Conservation (phyloP, 2,888 invertebrate species). For the Balanococcus diminutus region DNA sequence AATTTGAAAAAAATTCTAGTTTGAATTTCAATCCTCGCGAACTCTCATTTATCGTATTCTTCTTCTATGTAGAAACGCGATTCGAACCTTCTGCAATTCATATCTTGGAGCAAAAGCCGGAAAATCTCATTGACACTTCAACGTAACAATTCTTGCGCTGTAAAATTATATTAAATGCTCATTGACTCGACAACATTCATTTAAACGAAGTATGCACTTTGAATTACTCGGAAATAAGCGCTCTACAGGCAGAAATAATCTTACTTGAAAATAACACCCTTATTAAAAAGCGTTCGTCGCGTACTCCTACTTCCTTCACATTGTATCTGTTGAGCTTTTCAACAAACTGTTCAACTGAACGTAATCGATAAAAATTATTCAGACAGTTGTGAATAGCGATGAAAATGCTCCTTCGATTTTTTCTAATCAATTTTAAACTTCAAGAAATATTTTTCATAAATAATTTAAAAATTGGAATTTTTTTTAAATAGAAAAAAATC, state of each 20-base stretch:
- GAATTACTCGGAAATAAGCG: conserved; percentile 2
- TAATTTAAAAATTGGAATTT: no score
- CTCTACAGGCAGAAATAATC: neutral
- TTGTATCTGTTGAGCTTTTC: neutral
- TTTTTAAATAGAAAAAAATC: no score
- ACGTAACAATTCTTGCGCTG: neutral
- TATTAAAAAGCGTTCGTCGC: neutral
- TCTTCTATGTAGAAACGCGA: neutral
- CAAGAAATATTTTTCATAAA: no score
- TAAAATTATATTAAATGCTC: conserved; percentile 7
- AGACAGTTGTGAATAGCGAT: no score
- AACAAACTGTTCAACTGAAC: neutral
- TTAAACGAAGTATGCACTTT: neutral
- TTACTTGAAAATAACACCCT: neutral
- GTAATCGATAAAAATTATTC: neutral
- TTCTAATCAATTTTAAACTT: no score
- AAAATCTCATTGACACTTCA: neutral
- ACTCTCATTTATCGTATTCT: neutral
- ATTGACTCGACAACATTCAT: neutral
- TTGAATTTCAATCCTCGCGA: no score
- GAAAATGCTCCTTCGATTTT: no score
- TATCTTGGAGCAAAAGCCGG: neutral
- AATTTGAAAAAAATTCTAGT: no score
- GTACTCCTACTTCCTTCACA: no score
- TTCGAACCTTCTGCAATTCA: neutral